Percentiles rank a stretch among this genome's conserved stretches.
phyloP scores from a whole-genome alignment of 1,140 invertebrate species.

The Penaeus japonicus region DNA sequence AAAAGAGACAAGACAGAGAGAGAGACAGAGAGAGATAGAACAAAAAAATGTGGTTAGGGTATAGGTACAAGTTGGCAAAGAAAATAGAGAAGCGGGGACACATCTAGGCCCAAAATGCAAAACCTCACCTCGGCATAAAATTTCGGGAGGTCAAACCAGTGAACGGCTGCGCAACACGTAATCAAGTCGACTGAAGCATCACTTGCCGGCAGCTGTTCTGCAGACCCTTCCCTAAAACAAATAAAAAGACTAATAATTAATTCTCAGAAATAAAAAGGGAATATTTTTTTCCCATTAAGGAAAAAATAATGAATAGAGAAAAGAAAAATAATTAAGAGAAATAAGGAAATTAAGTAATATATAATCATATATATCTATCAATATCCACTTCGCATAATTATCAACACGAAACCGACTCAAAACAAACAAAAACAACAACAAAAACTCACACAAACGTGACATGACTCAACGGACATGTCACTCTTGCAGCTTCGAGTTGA shows the following conservation, averaged over 20 bases:
- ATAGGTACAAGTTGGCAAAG: too few relatives aligned
- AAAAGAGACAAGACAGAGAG: too few relatives aligned
- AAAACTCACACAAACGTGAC: constrained; percentile 17
- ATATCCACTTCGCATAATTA: too few relatives aligned
- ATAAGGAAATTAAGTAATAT: neutral
- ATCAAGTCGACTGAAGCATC: constrained; percentile 3
- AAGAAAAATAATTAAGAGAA: neutral
- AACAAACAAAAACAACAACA: neutral
- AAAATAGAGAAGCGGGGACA: too few relatives aligned
- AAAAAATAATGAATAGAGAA: too few relatives aligned
- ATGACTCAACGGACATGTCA: neutral
- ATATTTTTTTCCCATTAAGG: too few relatives aligned
- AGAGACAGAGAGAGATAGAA: too few relatives aligned
- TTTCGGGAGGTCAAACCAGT: constrained; percentile 44
- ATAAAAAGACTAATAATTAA: neutral
- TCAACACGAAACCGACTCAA: neutral
- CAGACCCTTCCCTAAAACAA: neutral
- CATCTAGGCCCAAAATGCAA: neutral
- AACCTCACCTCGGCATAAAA: constrained; percentile 43
- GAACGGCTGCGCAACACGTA: constrained; percentile 33
- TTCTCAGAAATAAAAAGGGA: neutral
- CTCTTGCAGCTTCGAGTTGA: neutral
- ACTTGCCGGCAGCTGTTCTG: neutral
- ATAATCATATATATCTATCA: too few relatives aligned
- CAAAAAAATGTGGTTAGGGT: too few relatives aligned